phyloP scores from a whole-genome alignment of 2,888 invertebrate species.

The Nemotelus nigrinus region DNA sequence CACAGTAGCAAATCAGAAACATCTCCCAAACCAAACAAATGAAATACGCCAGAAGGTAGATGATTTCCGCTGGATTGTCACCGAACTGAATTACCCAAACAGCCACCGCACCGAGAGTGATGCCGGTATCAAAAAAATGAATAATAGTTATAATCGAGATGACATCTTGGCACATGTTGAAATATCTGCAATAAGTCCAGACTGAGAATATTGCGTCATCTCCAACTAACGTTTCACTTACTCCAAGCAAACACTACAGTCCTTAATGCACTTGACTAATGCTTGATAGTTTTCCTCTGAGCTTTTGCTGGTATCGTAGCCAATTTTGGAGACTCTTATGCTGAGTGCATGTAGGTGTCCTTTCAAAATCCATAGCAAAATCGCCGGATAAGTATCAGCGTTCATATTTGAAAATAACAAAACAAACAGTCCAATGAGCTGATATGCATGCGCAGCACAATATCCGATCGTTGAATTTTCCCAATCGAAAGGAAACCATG shows the following conservation, averaged over 20 bases:
- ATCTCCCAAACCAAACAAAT: neutral
- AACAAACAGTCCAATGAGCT: conserved; percentile 31
- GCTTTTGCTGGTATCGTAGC: neutral
- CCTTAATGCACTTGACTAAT: conserved; percentile 34
- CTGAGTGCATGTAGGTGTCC: conserved; percentile 23
- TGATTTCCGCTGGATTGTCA: neutral
- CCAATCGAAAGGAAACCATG: conserved; percentile 47
- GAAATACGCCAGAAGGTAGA: conserved; percentile 11
- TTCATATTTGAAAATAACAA: conserved; percentile 13
- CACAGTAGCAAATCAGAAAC: conserved; percentile 36
- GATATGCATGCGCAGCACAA: conserved; percentile 4
- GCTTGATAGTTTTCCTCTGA: conserved; percentile 23
- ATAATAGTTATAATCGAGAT: neutral
- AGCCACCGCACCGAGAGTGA: neutral
- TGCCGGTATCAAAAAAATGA: conserved; percentile 12
- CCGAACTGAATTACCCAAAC: neutral
- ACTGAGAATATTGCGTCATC: neutral
- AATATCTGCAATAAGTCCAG: neutral
- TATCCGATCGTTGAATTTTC: neutral
- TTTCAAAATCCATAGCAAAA: conserved; percentile 29
- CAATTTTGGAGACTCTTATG: conserved; percentile 26
- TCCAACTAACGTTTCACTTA: neutral
- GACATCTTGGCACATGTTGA: neutral
- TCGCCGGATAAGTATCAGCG: conserved; percentile 35
- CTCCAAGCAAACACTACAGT: conserved; percentile 7